A percentile compares a stretch with the other conserved stretches of the same genome.
phyloP scores from a whole-genome alignment of 2,888 invertebrate species.

The Aphodius granarius region DNA sequence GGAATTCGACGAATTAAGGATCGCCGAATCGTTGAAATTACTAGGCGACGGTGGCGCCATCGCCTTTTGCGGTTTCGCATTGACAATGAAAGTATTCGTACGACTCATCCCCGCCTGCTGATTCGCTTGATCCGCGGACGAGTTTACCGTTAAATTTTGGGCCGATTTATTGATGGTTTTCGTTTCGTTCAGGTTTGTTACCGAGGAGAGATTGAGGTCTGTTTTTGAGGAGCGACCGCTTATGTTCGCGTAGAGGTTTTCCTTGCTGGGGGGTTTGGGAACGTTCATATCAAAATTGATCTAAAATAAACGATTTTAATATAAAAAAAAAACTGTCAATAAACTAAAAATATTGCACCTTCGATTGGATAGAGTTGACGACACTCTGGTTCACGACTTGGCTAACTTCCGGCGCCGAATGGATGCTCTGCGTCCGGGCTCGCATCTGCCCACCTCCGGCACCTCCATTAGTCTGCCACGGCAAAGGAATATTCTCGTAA shows the following conservation, averaged over 20 bases:
- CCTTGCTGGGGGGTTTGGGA: slow-evolving; percentile 40
- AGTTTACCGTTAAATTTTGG: slow-evolving; percentile 33
- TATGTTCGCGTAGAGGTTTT: slow-evolving; percentile 50
- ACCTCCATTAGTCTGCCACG: slow-evolving; percentile 57
- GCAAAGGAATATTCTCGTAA: slow-evolving; percentile 78
- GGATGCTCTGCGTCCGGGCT: slow-evolving; percentile 67
- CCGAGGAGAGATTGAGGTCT: slow-evolving; percentile 25
- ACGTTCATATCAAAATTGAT: slow-evolving; percentile 32
- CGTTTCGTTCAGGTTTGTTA: slow-evolving; percentile 33
- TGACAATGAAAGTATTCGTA: slow-evolving; percentile 43
- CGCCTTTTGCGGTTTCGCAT: slow-evolving; percentile 33
- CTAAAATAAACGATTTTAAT: too few species aligned
- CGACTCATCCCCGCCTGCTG: slow-evolving; percentile 29
- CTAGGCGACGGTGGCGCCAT: slow-evolving; percentile 28
- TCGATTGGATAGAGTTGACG: slow-evolving; percentile 41
- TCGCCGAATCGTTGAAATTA: slow-evolving; percentile 27
- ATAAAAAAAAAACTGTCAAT: too few species aligned
- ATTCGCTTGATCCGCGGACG: slow-evolving; percentile 5
- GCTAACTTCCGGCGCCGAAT: slow-evolving; percentile 67
- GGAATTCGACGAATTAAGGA: slow-evolving; percentile 24
- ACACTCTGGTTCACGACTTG: slow-evolving; percentile 46
- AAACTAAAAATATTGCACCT: too few species aligned
- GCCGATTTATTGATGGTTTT: slow-evolving; percentile 35
- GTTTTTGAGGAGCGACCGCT: slow-evolving; percentile 24
- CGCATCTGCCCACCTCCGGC: slow-evolving; percentile 43